Evolutionary conservation across 2,113 vertebrate species (phyloP), one percentile per base, ranked within the genome.

Genomic region (Epinephelus lanceolatus): DNA sequence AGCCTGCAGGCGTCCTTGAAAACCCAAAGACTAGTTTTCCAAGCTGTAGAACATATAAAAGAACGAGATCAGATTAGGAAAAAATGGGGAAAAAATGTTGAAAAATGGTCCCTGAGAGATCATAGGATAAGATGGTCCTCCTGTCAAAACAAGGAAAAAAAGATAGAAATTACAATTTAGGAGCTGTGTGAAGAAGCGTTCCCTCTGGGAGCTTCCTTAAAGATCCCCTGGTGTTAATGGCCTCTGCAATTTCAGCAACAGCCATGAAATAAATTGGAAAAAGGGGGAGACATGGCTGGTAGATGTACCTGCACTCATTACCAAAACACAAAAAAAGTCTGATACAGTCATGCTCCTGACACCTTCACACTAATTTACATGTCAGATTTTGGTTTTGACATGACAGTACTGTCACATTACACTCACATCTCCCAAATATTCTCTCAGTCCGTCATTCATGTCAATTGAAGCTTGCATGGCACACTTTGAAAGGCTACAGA

Each of bases 221-320:
- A 89, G 89, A 88, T 76, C 78, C 78, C 87, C 82, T 15, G 30
- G 49, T 6, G 53, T 59, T 93, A 89, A 93, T 84, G 76, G 86
- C 76, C 86, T 84, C 83, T 14, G 70, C 81, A 87, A 85, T 91
- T 90, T 92, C 82, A 74, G 71, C 79, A 84, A 69, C 63, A 79
- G 69, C 87, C 84, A 82, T 91, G 87, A 93, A 93, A 87, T 87
- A 91, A 89, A 91, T 89, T 88, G 85, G 83, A 81, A 91, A 85
- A 73, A 3, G 61, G 63, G 66, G 40, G 72, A 49, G 60, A 80
- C 52, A 59, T 82, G 80, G 76, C 37, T 51, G n/a, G 49, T 53
- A 6, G 42, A 84, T 77, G 52, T 74, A 73, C 71, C 60, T 71
- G 81, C 65, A 51, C 49, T 68, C 15, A 27, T 60, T 76, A 59